phyloP scores from a whole-genome alignment of 2,113 vertebrate genomes.

The Xenopus borealis region DNA sequence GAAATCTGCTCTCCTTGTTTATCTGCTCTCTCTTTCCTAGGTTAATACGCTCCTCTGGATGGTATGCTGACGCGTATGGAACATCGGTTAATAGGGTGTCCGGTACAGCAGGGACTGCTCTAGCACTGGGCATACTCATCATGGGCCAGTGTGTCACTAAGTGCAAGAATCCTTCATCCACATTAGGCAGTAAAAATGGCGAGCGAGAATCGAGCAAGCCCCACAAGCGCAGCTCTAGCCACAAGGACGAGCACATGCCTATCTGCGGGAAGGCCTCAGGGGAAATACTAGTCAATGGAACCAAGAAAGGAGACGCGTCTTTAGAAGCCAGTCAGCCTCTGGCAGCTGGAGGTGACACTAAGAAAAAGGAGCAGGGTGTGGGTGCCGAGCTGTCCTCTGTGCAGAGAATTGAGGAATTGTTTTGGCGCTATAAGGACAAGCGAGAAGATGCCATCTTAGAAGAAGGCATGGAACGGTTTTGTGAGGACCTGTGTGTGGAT shows the following conservation, averaged over 20 bases:
- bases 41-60: conserved; percentile 61
- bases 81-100: conserved; percentile 72
- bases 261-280: conserved; percentile 72
- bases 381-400: conserved; percentile 79
- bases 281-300: conserved; percentile 88
- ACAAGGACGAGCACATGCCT: conserved; percentile 78
- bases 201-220: conserved; percentile 89
- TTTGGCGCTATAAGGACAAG: conserved; percentile 89
- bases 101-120: conserved; percentile 65
- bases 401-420: conserved; percentile 83
- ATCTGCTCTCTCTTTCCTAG: conserved; percentile 54
- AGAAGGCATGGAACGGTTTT: conserved; percentile 98
- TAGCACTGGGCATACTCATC: conserved; percentile 67
- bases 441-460: conserved; percentile 93
- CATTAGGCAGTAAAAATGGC: conserved; percentile 96
- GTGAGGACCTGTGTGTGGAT: conserved; percentile 93
- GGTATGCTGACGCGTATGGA: conserved; percentile 85
- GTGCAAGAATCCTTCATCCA: conserved; percentile 97
- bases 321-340: conserved; percentile 73
- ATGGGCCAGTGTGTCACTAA: conserved; percentile 99
- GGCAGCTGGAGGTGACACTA: conserved; percentile 64
- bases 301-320: conserved; percentile 79
- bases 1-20: conserved; percentile 6
- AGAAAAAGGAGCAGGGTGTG: conserved; percentile 66
- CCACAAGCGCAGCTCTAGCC: conserved; percentile 78